phyloP scores from a whole-genome alignment of 2,797 vertebrate genomes.

The Cyclura pinguis region DNA sequence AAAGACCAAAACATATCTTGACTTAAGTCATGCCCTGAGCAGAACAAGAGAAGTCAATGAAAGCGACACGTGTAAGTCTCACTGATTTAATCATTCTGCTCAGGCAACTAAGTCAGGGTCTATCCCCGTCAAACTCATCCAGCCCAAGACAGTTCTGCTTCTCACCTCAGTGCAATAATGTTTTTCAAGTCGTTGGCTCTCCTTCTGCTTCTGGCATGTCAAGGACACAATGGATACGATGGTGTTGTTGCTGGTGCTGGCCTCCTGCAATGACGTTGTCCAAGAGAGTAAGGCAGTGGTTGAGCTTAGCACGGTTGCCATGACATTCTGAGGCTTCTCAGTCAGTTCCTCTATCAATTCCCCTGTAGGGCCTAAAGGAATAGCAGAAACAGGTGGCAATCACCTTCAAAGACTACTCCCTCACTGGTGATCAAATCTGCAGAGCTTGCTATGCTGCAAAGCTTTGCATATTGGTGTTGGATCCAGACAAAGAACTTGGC shows the following conservation, averaged over 20 bases:
- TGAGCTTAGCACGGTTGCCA: conserved; percentile 85
- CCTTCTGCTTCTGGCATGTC: conserved; percentile 91
- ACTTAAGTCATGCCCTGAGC: background rate
- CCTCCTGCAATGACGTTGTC: conserved; percentile 80
- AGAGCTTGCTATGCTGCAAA: too few species aligned
- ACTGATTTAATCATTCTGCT: background rate
- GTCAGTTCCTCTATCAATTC: conserved; percentile 90
- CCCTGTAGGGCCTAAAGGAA: conserved; percentile 81
- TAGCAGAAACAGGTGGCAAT: conserved; percentile 42
- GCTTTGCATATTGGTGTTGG: background rate
- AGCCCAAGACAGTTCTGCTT: accelerated
- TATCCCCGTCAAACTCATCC: background rate
- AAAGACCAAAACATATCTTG: background rate
- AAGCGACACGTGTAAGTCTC: background rate
- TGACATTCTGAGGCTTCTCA: conserved; percentile 88
- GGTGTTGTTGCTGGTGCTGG: conserved; percentile 82
- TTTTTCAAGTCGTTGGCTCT: conserved; percentile 92
- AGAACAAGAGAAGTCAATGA: background rate
- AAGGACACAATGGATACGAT: conserved; percentile 91
- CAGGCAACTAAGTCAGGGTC: background rate
- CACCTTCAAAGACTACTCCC: background rate
- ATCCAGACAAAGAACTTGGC: background rate
- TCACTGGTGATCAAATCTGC: too few species aligned
- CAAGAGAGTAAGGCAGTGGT: conserved; percentile 89
- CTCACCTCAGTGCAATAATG: conserved; percentile 91